Conservation (phyloP, 2,113 vertebrate genomes). For the Rhinolophus sinicus region DNA sequence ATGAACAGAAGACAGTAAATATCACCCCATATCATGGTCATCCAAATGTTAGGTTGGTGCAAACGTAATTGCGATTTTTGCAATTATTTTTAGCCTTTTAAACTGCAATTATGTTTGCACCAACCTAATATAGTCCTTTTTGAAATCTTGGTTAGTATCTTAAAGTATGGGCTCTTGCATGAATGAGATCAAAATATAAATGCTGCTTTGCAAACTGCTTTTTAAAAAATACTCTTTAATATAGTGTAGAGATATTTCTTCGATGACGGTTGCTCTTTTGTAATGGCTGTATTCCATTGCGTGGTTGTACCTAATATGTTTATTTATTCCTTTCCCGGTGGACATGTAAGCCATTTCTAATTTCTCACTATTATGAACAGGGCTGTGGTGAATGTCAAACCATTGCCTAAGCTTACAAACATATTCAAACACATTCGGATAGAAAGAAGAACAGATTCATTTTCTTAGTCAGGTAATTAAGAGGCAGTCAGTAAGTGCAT, state of each 20-base stretch:
- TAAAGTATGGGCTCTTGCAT: not conserved
- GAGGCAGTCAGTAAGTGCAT: not conserved
- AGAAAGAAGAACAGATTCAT: not conserved
- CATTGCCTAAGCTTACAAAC: not conserved
- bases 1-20: not conserved
- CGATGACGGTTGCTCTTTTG: not conserved
- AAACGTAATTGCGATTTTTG: no score
- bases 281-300: not conserved
- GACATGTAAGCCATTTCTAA: not conserved
- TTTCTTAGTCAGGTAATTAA: constrained; percentile 38
- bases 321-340: not conserved
- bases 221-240: not conserved
- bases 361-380: not conserved
- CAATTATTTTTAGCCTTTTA: no score
- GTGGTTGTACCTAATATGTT: not conserved
- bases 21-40: not conserved
- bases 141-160: constrained; percentile 7
- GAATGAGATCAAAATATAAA: not conserved
- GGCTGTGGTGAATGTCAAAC: not conserved
- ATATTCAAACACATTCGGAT: not conserved
- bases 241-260: not conserved
- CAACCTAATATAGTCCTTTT: not conserved
- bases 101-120: no score
- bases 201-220: not conserved
- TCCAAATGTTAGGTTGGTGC: not conserved